Conservation (phyloP, 2,113 vertebrate genomes). For the Stegostoma tigrinum region DNA sequence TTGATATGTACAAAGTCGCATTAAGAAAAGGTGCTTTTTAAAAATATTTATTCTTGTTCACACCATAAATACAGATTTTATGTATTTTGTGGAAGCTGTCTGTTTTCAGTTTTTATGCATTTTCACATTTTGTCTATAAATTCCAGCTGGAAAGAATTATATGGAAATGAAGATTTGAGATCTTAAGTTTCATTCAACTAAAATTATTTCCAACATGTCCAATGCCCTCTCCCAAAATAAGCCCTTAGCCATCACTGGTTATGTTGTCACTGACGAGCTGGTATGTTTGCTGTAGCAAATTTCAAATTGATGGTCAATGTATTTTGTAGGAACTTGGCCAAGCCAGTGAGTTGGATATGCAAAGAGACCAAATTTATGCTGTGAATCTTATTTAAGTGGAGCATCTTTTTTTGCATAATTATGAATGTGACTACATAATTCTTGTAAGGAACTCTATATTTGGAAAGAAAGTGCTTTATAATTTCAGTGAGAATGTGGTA, state of each 20-base stretch:
- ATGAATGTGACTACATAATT: not conserved
- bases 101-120: not conserved
- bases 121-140: not conserved
- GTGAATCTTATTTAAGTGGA: not conserved
- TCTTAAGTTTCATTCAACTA: not conserved
- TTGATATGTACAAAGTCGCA: not conserved
- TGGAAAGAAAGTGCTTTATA: not conserved
- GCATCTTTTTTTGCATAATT: not conserved
- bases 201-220: not conserved
- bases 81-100: not conserved
- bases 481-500: not conserved
- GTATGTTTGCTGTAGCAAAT: not conserved
- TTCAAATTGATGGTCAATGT: not conserved
- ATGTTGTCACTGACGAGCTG: not conserved
- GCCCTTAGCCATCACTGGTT: not conserved
- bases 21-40: not conserved
- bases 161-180: not conserved
- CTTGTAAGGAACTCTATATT: not conserved
- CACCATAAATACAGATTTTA: not conserved
- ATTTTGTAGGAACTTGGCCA: not conserved
- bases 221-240: not conserved
- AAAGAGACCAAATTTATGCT: not conserved
- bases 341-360: not conserved
- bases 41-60: not conserved
- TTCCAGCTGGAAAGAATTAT: not conserved